Conservation (phyloP, 2,113 vertebrate species). For the Pyrgilauda ruficollis region DNA sequence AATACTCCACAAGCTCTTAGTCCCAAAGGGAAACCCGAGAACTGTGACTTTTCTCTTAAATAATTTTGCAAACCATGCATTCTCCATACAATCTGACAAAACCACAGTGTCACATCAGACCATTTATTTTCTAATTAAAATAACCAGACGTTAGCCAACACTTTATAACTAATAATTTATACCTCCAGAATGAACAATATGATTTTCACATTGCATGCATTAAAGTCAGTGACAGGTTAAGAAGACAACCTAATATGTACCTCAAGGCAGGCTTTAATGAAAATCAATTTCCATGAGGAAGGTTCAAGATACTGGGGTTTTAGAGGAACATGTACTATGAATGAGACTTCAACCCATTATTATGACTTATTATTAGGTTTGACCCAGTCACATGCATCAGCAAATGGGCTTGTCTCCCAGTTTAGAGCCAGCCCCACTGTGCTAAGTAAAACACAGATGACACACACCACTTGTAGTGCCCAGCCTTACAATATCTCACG, state of each 20-base stretch:
- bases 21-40: background rate
- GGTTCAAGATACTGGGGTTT: background rate
- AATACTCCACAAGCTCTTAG: background rate
- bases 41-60: background rate
- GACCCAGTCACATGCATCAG: background rate
- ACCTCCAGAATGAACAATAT: background rate
- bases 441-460: background rate
- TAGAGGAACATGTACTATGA: background rate
- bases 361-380: background rate
- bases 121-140: background rate
- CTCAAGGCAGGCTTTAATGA: background rate
- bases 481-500: background rate
- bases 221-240: background rate
- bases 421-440: background rate
- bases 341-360: background rate
- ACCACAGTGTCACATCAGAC: accelerated
- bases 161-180: background rate
- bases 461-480: background rate
- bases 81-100: background rate
- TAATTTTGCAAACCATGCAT: background rate
- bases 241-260: background rate
- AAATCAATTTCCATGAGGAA: background rate
- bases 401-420: background rate
- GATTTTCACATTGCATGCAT: background rate
- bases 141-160: background rate